Percentiles rank a stretch among this genome's conserved stretches.
phyloP scores from a whole-genome alignment of 2,797 vertebrate species.

The Spea hammondii region DNA sequence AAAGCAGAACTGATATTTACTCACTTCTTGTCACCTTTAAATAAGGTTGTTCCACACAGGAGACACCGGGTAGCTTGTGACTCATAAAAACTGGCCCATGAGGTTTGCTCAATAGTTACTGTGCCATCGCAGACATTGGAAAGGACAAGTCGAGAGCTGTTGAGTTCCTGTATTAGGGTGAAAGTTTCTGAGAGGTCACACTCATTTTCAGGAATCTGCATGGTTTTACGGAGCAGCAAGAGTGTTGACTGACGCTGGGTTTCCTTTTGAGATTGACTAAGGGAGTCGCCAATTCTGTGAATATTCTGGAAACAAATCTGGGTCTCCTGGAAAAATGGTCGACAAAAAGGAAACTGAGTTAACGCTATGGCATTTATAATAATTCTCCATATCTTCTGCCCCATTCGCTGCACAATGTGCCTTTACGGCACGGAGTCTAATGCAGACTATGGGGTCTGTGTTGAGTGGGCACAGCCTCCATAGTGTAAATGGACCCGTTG shows the following conservation, averaged over 20 bases:
- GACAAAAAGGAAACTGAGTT: not conserved
- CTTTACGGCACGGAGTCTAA: too few species aligned
- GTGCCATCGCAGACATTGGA: conserved; percentile 77
- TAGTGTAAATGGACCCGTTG: too few species aligned
- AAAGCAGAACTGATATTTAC: conserved; percentile 34
- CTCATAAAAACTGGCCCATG: conserved; percentile 93
- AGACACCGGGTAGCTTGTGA: conserved; percentile 83
- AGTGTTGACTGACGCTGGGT: conserved; percentile 88
- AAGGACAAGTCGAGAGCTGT: conserved; percentile 80
- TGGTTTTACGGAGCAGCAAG: conserved; percentile 80
- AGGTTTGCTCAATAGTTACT: conserved; percentile 80
- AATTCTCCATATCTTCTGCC: too few species aligned
- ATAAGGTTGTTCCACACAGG: conserved; percentile 85
- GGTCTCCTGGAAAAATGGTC: conserved; percentile 60
- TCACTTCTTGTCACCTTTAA: conserved; percentile 89
- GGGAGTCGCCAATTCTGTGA: conserved; percentile 73
- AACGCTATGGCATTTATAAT: not conserved
- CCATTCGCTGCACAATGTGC: too few species aligned
- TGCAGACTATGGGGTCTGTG: too few species aligned
- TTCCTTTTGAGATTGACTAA: conserved; percentile 80
- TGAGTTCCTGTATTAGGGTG: conserved; percentile 86
- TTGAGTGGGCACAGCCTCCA: too few species aligned
- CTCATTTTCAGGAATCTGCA: conserved; percentile 91
- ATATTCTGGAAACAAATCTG: conserved; percentile 59
- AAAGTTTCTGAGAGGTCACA: conserved; percentile 85